Percentiles rank a stretch among this genome's conserved stretches.
Evolutionary conservation across 2,888 invertebrate genomes (phyloP).

Genomic region (Drosophila nr. perissopoda): DNA sequence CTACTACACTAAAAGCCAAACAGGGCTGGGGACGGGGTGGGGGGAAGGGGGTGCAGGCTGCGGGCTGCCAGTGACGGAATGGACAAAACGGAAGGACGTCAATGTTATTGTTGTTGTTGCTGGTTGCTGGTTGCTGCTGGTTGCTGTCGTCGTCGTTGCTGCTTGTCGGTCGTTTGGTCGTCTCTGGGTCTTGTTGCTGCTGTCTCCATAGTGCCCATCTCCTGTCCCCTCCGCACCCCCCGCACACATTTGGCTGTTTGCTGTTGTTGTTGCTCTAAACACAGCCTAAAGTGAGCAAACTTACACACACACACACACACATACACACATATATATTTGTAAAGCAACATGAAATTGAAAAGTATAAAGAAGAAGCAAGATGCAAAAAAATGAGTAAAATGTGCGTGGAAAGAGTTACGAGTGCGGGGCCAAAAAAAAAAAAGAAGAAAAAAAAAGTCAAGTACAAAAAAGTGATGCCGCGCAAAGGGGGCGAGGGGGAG

Average conservation of each 20-base stretch:
- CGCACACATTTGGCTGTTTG: neutral
- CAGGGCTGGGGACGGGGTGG: neutral
- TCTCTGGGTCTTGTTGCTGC: conserved; percentile 30
- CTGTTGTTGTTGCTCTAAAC: conserved; percentile 4
- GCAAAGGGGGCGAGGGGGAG: neutral
- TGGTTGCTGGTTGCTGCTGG: neutral
- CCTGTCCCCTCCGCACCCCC: neutral
- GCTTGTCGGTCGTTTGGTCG: conserved; percentile 12
- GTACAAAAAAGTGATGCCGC: conserved; percentile 11
- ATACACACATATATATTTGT: conserved; percentile 5
- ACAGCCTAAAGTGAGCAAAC: conserved; percentile 48
- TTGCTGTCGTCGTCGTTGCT: neutral
- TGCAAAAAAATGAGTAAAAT: neutral
- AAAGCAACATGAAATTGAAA: conserved; percentile 45
- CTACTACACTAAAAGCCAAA: neutral
- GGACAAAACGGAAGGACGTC: conserved; percentile 53
- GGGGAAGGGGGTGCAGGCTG: neutral
- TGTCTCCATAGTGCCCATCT: conserved; percentile 11
- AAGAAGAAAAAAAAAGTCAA: neutral
- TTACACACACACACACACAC: conserved; percentile 6
- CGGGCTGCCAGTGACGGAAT: conserved; percentile 18
- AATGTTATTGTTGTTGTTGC: conserved; percentile 18
- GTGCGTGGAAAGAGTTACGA: conserved; percentile 8
- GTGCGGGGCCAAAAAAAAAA: neutral
- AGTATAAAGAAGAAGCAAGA: neutral